Evolutionary conservation across 2,888 invertebrate species (phyloP).

Genomic region (Epirrhoe tristata): DNA sequence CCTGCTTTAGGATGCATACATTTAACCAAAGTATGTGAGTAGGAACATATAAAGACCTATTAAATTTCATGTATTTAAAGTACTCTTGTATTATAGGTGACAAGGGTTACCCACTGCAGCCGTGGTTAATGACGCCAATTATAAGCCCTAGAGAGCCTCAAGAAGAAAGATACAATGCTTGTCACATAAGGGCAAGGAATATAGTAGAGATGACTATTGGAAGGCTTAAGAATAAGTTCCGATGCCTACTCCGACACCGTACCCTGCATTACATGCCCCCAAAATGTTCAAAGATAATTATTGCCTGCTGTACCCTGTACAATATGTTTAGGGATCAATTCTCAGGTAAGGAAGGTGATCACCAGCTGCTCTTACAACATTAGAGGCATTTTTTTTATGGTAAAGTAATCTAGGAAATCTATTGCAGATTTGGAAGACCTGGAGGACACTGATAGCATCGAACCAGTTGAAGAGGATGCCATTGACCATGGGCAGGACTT

Average conservation of each 20-base stretch:
- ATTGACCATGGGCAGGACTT: too few species aligned
- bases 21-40: too few species aligned
- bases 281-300: conserved; percentile 6
- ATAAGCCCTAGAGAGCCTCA: neutral
- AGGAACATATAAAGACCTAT: too few species aligned
- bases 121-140: conserved; percentile 10
- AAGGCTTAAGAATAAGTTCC: conserved; percentile 9
- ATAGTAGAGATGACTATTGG: conserved; percentile 11
- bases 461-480: too few species aligned
- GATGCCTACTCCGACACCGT: conserved; percentile 8
- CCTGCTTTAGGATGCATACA: too few species aligned
- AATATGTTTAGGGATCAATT: neutral
- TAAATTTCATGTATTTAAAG: neutral
- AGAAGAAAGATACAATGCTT: neutral
- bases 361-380: too few species aligned
- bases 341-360: too few species aligned
- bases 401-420: too few species aligned
- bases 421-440: too few species aligned
- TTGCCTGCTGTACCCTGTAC: conserved; percentile 5
- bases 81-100: conserved; percentile 8
- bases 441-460: too few species aligned
- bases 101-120: conserved; percentile 14
- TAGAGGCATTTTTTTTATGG: too few species aligned
- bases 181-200: conserved; percentile 7
- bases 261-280: conserved; percentile 1